A percentile compares a stretch with the other conserved stretches of the same genome.
Conservation (phyloP, 2,113 vertebrate species). For the Globicephala melas region DNA sequence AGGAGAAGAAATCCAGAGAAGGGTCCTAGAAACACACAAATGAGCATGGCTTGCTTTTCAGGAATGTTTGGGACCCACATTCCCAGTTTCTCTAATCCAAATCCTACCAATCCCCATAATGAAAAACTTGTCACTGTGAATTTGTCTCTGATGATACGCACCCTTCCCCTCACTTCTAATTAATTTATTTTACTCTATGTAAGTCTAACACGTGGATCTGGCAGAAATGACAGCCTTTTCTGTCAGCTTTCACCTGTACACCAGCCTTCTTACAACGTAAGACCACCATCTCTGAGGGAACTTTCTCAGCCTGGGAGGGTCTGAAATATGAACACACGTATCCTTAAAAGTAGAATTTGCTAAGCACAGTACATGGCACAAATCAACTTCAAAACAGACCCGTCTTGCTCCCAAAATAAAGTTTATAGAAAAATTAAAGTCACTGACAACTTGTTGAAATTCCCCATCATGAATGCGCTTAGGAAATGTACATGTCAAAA, state of each 20-base stretch:
- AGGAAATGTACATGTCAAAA: rapidly evolving
- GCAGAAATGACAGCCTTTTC: not conserved
- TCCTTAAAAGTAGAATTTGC: not conserved
- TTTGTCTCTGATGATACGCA: not conserved
- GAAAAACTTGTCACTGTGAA: not conserved
- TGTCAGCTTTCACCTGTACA: not conserved
- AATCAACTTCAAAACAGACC: not conserved
- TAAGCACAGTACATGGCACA: rapidly evolving
- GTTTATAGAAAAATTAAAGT: not conserved
- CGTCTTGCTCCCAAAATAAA: not conserved
- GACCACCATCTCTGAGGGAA: rapidly evolving
- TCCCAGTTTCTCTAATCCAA: not conserved
- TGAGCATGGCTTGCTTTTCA: not conserved
- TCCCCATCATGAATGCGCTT: not conserved
- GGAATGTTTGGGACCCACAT: no score
- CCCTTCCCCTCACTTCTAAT: not conserved
- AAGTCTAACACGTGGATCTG: not conserved
- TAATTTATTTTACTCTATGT: not conserved
- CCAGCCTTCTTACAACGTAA: not conserved
- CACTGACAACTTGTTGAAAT: not conserved
- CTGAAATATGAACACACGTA: rapidly evolving
- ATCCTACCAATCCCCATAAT: not conserved
- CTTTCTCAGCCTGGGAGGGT: not conserved
- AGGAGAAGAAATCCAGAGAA: not conserved
- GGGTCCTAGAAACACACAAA: not conserved